Conservation (phyloP, 1,140 invertebrate species). For the Stegodyphus dumicola region DNA sequence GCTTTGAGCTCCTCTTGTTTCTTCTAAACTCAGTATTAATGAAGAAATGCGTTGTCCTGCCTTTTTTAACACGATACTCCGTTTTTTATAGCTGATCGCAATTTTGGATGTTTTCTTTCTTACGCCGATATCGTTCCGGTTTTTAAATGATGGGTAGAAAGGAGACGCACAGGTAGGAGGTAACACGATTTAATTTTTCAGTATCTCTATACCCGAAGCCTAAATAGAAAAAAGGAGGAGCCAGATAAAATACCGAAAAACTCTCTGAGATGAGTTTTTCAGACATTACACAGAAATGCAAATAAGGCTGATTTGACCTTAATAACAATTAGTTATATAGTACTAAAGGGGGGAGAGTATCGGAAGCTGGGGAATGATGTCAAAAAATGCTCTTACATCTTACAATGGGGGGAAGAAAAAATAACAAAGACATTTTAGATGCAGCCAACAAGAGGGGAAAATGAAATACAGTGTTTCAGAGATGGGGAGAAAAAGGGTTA, state of each 20-base stretch:
- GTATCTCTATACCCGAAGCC: conserved; percentile 21
- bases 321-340: conserved; percentile 58
- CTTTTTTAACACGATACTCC: conserved; percentile 27
- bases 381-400: neutral
- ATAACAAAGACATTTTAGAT: conserved; percentile 10
- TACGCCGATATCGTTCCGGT: neutral
- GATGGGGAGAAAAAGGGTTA: conserved; percentile 35
- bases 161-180: conserved; percentile 47
- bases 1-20: conserved; percentile 29
- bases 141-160: conserved; percentile 23
- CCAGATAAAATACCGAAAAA: conserved; percentile 1
- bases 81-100: conserved; percentile 7
- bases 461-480: conserved; percentile 6
- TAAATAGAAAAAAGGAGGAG: conserved; percentile 9
- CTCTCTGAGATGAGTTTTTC: neutral
- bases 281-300: conserved; percentile 33
- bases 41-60: conserved; percentile 55
- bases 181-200: conserved; percentile 55
- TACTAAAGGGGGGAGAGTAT: conserved; percentile 10
- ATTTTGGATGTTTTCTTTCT: conserved; percentile 21
- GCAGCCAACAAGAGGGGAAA: conserved; percentile 15
- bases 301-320: conserved; percentile 53
- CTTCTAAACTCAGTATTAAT: conserved; percentile 39
- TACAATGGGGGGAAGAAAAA: neutral
- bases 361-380: conserved; percentile 17